phyloP scores from a whole-genome alignment of 2,888 invertebrate species.

The Tetrapedia diversipes region DNA sequence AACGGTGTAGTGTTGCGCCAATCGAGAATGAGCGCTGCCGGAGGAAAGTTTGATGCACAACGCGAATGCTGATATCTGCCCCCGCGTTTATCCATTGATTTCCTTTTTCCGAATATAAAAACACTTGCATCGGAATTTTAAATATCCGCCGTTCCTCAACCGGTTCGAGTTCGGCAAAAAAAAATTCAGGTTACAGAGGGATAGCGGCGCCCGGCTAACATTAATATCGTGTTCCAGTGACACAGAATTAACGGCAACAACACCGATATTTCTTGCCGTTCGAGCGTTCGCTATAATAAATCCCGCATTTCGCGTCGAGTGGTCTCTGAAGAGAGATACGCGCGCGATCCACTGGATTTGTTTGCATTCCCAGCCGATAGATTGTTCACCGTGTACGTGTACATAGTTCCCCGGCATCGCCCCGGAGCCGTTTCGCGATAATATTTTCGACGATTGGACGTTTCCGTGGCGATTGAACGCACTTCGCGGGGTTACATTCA shows the following conservation, averaged over 20 bases:
- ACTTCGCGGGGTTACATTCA: slow-evolving; percentile 29
- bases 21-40: background rate
- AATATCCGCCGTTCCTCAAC: slow-evolving; percentile 5
- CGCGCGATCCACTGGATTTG: slow-evolving; percentile 27
- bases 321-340: slow-evolving; percentile 39
- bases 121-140: slow-evolving; percentile 23
- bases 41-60: background rate
- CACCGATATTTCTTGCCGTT: slow-evolving; percentile 25
- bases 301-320: slow-evolving; percentile 42
- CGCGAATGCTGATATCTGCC: background rate
- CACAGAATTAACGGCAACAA: slow-evolving; percentile 33
- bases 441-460: slow-evolving; percentile 31
- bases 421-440: slow-evolving; percentile 1
- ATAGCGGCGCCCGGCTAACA: background rate
- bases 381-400: slow-evolving; percentile 3
- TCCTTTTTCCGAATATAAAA: slow-evolving; percentile 10
- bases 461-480: slow-evolving; percentile 51
- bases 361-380: slow-evolving; percentile 20
- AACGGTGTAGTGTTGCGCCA: background rate
- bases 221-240: slow-evolving; percentile 24
- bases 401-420: background rate
- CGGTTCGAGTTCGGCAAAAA: background rate
- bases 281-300: slow-evolving; percentile 41
- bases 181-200: slow-evolving; percentile 5
- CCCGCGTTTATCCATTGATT: slow-evolving; percentile 18